Evolutionary conservation across 2,113 vertebrate species (phyloP).

Genomic region (Anolis sagrei): DNA sequence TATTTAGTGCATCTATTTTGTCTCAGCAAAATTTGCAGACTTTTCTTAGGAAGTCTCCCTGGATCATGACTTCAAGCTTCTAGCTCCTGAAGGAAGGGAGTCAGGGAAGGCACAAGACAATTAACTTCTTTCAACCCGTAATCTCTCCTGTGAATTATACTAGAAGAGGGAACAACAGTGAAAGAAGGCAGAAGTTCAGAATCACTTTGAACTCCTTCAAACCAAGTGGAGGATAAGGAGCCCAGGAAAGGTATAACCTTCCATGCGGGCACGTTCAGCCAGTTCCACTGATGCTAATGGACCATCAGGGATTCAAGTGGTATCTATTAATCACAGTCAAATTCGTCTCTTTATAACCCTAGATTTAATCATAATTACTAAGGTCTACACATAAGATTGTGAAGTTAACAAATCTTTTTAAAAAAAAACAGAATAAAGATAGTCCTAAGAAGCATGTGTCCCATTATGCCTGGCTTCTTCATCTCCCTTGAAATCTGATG

Average conservation of each 20-base stretch:
- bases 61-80: not conserved
- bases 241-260: conserved; percentile 5
- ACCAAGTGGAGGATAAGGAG: not conserved
- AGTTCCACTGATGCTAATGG: not conserved
- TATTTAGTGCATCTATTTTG: not conserved
- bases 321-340: rapidly evolving
- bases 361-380: rapidly evolving
- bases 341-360: rapidly evolving
- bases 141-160: no score
- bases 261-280: not conserved
- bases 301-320: not conserved
- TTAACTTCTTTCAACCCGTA: rapidly evolving
- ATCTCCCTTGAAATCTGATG: no score
- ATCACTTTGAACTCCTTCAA: rapidly evolving
- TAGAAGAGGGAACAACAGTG: rapidly evolving
- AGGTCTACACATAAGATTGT: rapidly evolving
- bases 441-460: not conserved
- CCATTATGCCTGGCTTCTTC: not conserved
- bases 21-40: conserved; percentile 9
- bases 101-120: rapidly evolving
- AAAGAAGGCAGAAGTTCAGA: not conserved
- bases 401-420: not conserved
- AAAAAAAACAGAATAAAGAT: not conserved
- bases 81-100: no score
- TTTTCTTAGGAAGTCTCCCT: not conserved